Conservation (phyloP, 2,888 invertebrate genomes). For the Ypsolopha scabrella region DNA sequence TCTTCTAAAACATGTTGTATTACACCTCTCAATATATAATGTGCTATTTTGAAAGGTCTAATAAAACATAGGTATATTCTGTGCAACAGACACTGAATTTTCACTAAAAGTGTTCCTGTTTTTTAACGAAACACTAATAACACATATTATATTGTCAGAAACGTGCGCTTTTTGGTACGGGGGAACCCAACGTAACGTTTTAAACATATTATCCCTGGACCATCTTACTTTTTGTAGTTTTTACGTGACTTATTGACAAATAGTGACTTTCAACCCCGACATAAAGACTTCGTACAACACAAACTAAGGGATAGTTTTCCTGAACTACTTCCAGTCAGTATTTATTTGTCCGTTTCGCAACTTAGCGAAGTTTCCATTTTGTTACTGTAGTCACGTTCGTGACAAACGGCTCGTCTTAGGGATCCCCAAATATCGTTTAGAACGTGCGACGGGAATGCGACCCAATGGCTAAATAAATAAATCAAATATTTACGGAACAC, state of each 20-base stretch:
- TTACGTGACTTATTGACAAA: too few relatives aligned
- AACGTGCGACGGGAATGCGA: conserved; percentile 64
- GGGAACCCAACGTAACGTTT: background rate
- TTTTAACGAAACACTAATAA: too few relatives aligned
- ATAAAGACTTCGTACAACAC: conserved; percentile 31
- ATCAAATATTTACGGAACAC: conserved; percentile 64
- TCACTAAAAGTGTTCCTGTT: too few relatives aligned
- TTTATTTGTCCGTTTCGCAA: conserved; percentile 60
- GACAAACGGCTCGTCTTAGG: conserved; percentile 67
- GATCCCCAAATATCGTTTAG: conserved; percentile 71
- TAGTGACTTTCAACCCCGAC: background rate
- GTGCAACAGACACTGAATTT: too few relatives aligned
- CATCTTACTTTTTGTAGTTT: too few relatives aligned
- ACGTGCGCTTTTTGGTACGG: too few relatives aligned
- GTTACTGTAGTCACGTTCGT: conserved; percentile 62
- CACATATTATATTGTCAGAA: too few relatives aligned
- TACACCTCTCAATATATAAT: too few relatives aligned
- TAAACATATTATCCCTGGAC: background rate
- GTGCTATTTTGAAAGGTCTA: too few relatives aligned
- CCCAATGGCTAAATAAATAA: conserved; percentile 64
- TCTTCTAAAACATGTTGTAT: too few relatives aligned
- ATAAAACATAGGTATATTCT: too few relatives aligned
- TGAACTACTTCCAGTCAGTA: conserved; percentile 25
- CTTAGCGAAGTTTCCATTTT: conserved; percentile 59
- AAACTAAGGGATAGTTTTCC: conserved; percentile 1